A percentile compares a stretch with the other conserved stretches of the same genome.
These are phyloP conservation scores for Chrysogorgia sp. DNA, from an alignment of 92 coral and sea anemone genomes.

Conservation along the genomic window DNA sequence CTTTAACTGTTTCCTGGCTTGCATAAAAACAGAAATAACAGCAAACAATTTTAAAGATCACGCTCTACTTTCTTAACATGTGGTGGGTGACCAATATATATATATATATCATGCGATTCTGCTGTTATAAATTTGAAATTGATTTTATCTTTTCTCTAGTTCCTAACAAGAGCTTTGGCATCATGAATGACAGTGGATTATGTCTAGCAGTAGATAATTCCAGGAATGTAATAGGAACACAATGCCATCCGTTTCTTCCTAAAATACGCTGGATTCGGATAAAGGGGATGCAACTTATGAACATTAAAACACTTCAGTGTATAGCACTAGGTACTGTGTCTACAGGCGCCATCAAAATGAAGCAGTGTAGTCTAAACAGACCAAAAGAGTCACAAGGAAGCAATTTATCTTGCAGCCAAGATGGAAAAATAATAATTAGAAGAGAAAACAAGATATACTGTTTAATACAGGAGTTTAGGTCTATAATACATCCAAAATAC, in stretches of 20 bases:
- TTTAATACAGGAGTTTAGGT: too few relatives aligned
- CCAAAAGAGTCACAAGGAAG: too few relatives aligned
- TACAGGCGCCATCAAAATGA: not conserved
- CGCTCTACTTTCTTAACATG: too few relatives aligned
- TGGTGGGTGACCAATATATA: too few relatives aligned
- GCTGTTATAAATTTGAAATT: not conserved
- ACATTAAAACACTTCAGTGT: constrained; percentile 13
- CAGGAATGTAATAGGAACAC: not conserved
- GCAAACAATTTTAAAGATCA: too few relatives aligned
- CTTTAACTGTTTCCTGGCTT: too few relatives aligned
- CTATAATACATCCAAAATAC: too few relatives aligned
- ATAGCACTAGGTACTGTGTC: not conserved
- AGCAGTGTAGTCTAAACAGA: not conserved
- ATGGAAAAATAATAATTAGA: too few relatives aligned
- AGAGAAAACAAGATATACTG: too few relatives aligned
- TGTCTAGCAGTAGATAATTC: not conserved
- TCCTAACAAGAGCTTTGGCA: constrained; percentile 5
- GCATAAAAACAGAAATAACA: too few relatives aligned
- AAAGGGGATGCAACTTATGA: not conserved
- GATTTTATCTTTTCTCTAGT: not conserved
- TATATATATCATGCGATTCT: too few relatives aligned
- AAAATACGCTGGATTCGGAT: constrained; percentile 10
- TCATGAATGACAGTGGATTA: not conserved
- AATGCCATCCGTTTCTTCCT: not conserved
- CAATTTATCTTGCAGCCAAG: too few relatives aligned